phyloP scores from a whole-genome alignment of 2,888 invertebrate species.

The Microplitis manilae region DNA sequence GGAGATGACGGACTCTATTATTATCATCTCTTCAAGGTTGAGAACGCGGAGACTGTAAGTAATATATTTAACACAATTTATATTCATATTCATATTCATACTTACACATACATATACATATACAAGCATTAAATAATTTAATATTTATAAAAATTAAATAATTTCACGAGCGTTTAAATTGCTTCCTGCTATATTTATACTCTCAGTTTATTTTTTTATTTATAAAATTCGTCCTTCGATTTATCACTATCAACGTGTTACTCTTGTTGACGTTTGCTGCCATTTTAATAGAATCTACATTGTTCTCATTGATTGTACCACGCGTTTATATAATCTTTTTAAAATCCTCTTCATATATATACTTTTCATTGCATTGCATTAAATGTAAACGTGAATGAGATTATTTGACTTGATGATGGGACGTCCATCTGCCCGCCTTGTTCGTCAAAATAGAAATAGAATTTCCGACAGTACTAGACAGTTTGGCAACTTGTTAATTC shows the following conservation, averaged over 20 bases:
- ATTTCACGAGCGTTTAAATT: neutral
- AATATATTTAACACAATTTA: neutral
- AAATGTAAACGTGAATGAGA: slow-evolving; percentile 45
- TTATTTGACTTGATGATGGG: slow-evolving; percentile 37
- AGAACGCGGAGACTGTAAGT: slow-evolving; percentile 81
- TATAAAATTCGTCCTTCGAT: slow-evolving; percentile 25
- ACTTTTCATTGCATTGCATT: slow-evolving; percentile 25
- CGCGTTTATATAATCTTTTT: slow-evolving; percentile 40
- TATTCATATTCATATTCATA: neutral
- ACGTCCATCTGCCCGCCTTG: slow-evolving; percentile 35
- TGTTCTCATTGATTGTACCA: slow-evolving; percentile 36
- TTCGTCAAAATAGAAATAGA: slow-evolving; percentile 31
- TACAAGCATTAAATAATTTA: neutral
- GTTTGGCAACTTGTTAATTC: slow-evolving; percentile 49
- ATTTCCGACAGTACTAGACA: slow-evolving; percentile 43
- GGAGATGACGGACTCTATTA: slow-evolving; percentile 82
- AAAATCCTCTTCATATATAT: slow-evolving; percentile 24
- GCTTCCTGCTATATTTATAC: slow-evolving; percentile 24
- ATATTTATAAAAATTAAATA: slow-evolving; percentile 15
- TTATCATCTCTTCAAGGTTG: slow-evolving; percentile 82
- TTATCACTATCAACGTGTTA: slow-evolving; percentile 40
- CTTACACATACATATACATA: neutral
- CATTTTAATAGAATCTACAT: slow-evolving; percentile 40
- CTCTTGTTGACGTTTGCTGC: slow-evolving; percentile 40
- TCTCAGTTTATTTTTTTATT: slow-evolving; percentile 3